A percentile compares a stretch with the other conserved stretches of the same genome.
Conservation (phyloP, 2,797 vertebrate genomes). For the Eremophila alpestris region DNA sequence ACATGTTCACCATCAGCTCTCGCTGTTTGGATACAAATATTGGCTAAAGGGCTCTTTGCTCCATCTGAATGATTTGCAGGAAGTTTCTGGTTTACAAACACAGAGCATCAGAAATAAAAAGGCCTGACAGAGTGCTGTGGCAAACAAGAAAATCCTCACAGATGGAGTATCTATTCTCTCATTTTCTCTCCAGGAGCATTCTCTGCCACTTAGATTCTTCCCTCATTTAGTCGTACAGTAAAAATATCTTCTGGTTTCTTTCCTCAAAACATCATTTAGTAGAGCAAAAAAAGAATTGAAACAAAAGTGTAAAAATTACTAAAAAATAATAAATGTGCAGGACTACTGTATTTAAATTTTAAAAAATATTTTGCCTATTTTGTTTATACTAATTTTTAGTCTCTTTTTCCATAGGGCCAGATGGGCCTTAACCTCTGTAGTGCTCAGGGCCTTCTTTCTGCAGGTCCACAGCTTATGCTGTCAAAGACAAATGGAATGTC, state of each 20-base stretch:
- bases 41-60: not conserved
- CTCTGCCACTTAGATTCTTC: not conserved
- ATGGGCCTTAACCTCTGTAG: not conserved
- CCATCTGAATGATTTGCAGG: not conserved
- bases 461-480: not conserved
- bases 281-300: not conserved
- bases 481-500: not conserved
- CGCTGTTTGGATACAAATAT: not conserved
- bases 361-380: not conserved
- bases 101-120: not conserved
- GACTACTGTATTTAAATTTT: not conserved
- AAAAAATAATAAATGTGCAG: not conserved
- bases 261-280: not conserved
- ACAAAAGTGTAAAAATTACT: not conserved
- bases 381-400: not conserved
- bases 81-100: conserved; percentile 5
- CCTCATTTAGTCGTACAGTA: not conserved
- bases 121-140: not conserved
- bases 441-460: not conserved
- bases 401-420: not conserved
- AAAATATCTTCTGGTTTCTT: conserved; percentile 11
- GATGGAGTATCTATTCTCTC: conserved; percentile 18
- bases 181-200: conserved; percentile 14
- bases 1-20: not conserved
- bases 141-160: conserved; percentile 38